Percentiles rank a stretch among this genome's conserved stretches.
Conservation (phyloP, 2,888 invertebrate genomes). For the Ormyrus nitidulus region DNA sequence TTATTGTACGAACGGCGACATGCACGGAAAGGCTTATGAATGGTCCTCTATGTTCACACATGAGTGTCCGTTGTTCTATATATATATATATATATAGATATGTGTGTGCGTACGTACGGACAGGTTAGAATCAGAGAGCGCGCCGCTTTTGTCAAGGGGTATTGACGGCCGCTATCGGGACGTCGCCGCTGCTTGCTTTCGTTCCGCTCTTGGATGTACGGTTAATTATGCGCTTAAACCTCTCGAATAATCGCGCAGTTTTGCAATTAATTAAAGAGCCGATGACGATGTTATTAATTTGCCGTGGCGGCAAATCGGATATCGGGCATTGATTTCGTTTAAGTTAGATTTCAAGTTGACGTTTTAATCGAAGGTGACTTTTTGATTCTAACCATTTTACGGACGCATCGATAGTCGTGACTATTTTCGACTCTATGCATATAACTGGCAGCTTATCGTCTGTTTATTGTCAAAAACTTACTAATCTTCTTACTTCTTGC, state of each 20-base stretch:
- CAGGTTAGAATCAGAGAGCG: constrained; percentile 19
- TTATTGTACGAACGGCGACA: constrained; percentile 11
- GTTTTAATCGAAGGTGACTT: neutral
- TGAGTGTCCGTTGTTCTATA: constrained; percentile 17
- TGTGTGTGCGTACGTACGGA: constrained; percentile 1
- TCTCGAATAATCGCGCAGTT: no score
- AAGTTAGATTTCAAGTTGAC: no score
- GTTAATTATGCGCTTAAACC: no score
- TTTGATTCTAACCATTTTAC: neutral
- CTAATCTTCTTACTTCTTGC: neutral
- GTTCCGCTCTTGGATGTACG: neutral
- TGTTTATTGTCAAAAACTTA: neutral
- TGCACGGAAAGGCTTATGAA: constrained; percentile 44
- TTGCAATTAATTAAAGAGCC: no score
- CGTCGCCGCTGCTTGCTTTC: no score
- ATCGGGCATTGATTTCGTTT: no score
- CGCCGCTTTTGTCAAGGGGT: no score
- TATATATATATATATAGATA: neutral
- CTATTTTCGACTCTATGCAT: constrained; percentile 7
- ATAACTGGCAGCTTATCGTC: constrained; percentile 18
- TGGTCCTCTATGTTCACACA: constrained; percentile 26
- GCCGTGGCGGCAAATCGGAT: no score
- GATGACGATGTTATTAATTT: neutral
- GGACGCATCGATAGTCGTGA: neutral
- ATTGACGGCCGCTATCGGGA: neutral